Conservation (phyloP, 2,888 invertebrate genomes). For the Busseola fusca region DNA sequence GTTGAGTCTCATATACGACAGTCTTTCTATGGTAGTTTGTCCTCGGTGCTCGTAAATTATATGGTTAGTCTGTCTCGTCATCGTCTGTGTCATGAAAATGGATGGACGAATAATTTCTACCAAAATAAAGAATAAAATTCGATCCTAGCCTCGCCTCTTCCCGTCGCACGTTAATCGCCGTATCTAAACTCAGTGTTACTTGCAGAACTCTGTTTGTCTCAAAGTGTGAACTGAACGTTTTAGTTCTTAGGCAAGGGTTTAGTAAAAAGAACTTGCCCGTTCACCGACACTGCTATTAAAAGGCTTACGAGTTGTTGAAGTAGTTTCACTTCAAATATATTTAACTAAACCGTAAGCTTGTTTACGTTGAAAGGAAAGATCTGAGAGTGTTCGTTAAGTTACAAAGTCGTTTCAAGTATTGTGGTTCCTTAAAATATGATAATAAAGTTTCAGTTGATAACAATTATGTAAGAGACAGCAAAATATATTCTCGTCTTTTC, state of each 20-base stretch:
- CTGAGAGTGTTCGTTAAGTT: not conserved
- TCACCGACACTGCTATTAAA: constrained; percentile 25
- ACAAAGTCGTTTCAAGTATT: not conserved
- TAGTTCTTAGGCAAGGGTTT: constrained; percentile 20
- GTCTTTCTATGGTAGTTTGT: too few species aligned
- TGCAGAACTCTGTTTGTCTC: not conserved
- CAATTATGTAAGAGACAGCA: not conserved
- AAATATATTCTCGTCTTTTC: too few species aligned
- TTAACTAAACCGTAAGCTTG: constrained; percentile 35
- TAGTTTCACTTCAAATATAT: constrained; percentile 36
- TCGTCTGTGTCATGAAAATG: not conserved
- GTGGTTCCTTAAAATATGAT: constrained; percentile 9
- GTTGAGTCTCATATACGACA: too few species aligned
- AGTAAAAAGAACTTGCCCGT: constrained; percentile 20
- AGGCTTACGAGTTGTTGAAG: constrained; percentile 20
- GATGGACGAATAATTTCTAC: not conserved
- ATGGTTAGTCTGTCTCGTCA: too few species aligned
- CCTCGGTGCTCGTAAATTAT: too few species aligned
- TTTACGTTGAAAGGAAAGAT: constrained; percentile 21
- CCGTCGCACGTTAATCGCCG: not conserved
- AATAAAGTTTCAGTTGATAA: constrained; percentile 3
- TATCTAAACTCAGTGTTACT: not conserved
- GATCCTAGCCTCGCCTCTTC: not conserved
- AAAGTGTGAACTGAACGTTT: constrained; percentile 35
- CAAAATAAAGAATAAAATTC: not conserved